A percentile compares a stretch with the other conserved stretches of the same genome.
These are phyloP conservation scores for Vannuccia rotundouncinata DNA, from an alignment of 2,888 invertebrate genomes.

Conservation along the genomic window DNA sequence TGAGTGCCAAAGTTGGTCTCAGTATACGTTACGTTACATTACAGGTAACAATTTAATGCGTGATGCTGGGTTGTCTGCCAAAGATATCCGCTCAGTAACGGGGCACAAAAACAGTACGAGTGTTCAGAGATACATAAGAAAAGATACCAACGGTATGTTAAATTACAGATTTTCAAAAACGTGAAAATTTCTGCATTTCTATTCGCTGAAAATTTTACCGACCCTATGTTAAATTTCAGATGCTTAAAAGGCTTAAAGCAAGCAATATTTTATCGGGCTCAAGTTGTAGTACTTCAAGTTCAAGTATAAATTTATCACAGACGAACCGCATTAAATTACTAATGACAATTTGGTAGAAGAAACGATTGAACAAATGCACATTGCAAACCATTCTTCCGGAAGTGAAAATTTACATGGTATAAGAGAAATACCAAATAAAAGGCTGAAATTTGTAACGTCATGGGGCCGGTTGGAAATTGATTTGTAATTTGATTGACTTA, in stretches of 20 bases:
- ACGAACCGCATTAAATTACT: not conserved
- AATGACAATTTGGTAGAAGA: not conserved
- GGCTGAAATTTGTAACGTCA: conserved; percentile 3
- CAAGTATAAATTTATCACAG: conserved; percentile 14
- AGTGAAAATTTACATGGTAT: not conserved
- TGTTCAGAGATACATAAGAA: conserved; percentile 11
- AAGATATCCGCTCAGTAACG: conserved; percentile 13
- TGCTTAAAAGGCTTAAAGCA: conserved; percentile 3
- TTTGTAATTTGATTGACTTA: not conserved
- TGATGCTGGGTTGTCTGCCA: not conserved
- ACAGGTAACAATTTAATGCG: conserved; percentile 19
- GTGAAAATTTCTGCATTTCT: too few relatives aligned
- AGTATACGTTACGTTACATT: not conserved
- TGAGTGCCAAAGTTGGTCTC: conserved; percentile 9
- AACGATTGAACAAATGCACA: conserved; percentile 19
- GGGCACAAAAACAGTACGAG: conserved; percentile 18
- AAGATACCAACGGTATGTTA: conserved; percentile 25
- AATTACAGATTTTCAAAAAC: not conserved
- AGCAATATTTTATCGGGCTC: conserved; percentile 2
- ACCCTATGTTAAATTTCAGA: too few relatives aligned
- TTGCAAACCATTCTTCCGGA: not conserved
- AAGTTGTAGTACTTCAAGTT: conserved; percentile 20
- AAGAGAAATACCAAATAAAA: conserved; percentile 20
- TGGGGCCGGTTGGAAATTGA: not conserved
- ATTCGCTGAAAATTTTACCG: too few relatives aligned